phyloP scores from a whole-genome alignment of 2,888 invertebrate species.

The Nasonovia ribisnigri region DNA sequence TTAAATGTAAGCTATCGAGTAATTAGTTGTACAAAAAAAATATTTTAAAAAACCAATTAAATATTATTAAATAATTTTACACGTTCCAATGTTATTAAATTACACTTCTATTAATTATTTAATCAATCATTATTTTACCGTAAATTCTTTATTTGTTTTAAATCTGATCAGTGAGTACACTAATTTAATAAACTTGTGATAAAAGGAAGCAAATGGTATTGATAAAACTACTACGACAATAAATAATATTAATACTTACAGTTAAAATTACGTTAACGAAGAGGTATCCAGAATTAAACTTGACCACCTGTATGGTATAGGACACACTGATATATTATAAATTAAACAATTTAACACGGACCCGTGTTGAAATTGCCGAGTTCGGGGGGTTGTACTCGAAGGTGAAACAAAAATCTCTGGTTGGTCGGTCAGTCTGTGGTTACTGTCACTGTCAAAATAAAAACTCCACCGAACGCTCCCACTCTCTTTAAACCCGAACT shows the following conservation, averaged over 20 bases:
- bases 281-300: conserved; percentile 50
- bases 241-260: conserved; percentile 57
- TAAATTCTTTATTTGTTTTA: not conserved
- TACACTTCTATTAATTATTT: not conserved
- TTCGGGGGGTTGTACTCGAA: conserved; percentile 65
- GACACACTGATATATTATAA: conserved; percentile 58
- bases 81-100: not conserved
- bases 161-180: not conserved
- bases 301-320: conserved; percentile 62
- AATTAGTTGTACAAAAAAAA: not conserved
- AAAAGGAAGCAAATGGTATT: not conserved
- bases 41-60: not conserved
- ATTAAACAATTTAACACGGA: conserved; percentile 60
- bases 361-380: conserved; percentile 60
- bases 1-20: not conserved
- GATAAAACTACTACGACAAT: not conserved
- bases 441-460: conserved; percentile 65
- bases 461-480: conserved; percentile 65
- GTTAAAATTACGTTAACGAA: not conserved
- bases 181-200: not conserved
- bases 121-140: not conserved
- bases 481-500: conserved; percentile 59
- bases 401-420: conserved; percentile 65
- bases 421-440: conserved; percentile 65
- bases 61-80: not conserved